phyloP scores from a whole-genome alignment of 2,888 invertebrate species.

The Tetranychus piercei region DNA sequence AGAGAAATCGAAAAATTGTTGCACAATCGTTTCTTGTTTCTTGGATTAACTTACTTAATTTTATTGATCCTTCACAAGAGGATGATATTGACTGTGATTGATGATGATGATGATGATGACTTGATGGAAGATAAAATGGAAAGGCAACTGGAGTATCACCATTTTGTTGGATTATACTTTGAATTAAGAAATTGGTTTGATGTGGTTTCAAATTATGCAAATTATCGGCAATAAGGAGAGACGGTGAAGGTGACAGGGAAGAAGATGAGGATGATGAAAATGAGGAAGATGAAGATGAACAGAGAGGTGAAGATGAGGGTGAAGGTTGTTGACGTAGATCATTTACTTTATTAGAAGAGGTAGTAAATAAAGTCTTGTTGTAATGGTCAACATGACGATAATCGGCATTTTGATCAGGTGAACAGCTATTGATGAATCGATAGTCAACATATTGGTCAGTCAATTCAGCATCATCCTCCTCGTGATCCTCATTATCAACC shows the following conservation, averaged over 20 bases:
- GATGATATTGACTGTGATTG: not conserved
- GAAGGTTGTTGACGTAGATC: not conserved
- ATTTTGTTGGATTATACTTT: not conserved
- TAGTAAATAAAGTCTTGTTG: not conserved
- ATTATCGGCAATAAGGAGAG: not conserved
- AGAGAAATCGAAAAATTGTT: too few relatives aligned
- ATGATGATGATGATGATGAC: not conserved
- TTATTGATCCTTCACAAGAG: not conserved
- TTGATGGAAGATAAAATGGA: not conserved
- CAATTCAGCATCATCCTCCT: not conserved
- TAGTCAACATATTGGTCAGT: not conserved
- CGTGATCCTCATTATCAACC: not conserved
- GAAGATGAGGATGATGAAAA: not conserved
- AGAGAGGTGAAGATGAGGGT: not conserved
- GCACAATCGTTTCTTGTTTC: not conserved
- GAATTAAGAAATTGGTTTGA: not conserved
- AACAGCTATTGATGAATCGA: not conserved
- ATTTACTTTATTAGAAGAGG: not conserved
- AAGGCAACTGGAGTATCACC: not conserved
- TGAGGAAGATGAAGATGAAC: not conserved
- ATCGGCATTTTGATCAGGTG: not conserved
- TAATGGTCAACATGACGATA: not conserved
- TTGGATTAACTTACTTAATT: not conserved
- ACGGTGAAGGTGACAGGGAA: not conserved
- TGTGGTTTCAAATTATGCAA: not conserved